A percentile compares a stretch with the other conserved stretches of the same genome.
Evolutionary conservation across 2,888 invertebrate genomes (phyloP).

Genomic region (Diogma glabrata): DNA sequence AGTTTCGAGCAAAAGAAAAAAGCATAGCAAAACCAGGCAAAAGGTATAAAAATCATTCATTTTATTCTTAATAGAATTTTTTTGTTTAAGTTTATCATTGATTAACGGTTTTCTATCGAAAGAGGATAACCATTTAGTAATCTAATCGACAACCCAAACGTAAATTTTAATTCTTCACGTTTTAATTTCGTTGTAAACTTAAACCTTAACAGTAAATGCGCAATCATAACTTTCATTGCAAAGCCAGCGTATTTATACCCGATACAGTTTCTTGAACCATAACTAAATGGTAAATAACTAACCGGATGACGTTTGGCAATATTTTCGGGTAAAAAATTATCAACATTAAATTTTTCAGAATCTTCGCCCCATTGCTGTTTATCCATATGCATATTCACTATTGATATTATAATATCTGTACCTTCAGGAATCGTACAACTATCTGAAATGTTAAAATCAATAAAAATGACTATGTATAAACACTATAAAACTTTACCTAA

Average conservation of each 20-base stretch:
- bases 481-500: too few species aligned
- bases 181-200: conserved; percentile 2
- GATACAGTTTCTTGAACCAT: conserved; percentile 1
- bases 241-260: background rate
- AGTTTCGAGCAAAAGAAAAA: too few species aligned
- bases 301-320: background rate
- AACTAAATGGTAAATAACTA: conserved; percentile 1
- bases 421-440: background rate
- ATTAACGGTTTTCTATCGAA: too few species aligned
- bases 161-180: background rate
- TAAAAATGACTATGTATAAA: too few species aligned
- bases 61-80: too few species aligned
- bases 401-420: background rate
- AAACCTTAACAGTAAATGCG: background rate
- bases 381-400: background rate
- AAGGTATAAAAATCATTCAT: too few species aligned
- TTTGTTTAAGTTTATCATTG: too few species aligned
- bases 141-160: too few species aligned
- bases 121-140: too few species aligned
- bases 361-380: conserved; percentile 2
- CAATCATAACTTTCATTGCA: background rate
- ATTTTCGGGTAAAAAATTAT: conserved; percentile 2
- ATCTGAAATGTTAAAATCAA: background rate
- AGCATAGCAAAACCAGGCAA: too few species aligned
- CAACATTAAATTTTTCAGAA: background rate